These are phyloP conservation scores for Chrysemys picta DNA, from an alignment of 2,113 vertebrate species.

Conservation along the genomic window DNA sequence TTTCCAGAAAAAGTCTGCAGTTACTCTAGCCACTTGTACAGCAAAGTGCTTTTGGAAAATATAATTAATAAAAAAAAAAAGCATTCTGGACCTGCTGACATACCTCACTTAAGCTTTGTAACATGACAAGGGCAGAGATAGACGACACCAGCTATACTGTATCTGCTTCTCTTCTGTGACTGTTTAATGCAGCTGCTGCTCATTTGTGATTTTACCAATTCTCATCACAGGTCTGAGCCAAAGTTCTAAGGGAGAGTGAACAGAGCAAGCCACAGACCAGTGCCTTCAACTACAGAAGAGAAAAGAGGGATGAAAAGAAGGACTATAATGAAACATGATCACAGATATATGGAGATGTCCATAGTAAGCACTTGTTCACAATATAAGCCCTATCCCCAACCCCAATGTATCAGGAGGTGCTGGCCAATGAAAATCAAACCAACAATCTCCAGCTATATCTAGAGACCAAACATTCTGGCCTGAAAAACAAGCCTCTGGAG, in stretches of 20 bases:
- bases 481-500: constrained; percentile 7
- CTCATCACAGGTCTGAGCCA: neutral
- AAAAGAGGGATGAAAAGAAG: neutral
- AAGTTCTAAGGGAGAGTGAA: neutral
- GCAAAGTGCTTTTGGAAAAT: neutral
- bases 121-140: neutral
- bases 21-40: neutral
- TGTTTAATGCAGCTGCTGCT: neutral
- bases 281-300: neutral
- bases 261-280: neutral
- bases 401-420: neutral
- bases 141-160: neutral
- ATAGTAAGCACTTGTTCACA: neutral
- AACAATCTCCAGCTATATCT: constrained; percentile 31
- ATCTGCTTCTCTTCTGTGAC: neutral
- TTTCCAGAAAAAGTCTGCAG: neutral
- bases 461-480: constrained; percentile 9
- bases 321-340: neutral
- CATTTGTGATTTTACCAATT: neutral
- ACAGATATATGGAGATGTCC: neutral
- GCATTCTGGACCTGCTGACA: neutral
- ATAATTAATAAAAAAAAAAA: neutral
- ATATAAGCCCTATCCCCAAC: neutral
- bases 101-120: neutral
- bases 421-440: constrained; percentile 37